phyloP scores from a whole-genome alignment of 1,140 invertebrate genomes.

The Parapsyche elsis region DNA sequence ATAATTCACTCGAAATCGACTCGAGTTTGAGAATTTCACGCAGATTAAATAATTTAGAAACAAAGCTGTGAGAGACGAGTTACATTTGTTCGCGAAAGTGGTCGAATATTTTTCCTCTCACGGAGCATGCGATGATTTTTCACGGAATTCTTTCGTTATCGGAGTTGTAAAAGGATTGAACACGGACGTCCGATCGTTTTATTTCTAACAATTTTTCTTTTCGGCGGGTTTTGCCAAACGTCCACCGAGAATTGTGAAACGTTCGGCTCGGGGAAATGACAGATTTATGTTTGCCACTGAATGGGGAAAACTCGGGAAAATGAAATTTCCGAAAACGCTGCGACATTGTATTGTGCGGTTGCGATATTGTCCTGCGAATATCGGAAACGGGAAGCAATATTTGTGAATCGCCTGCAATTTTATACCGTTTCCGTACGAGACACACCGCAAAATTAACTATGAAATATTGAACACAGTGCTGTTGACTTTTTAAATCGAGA shows the following conservation, averaged over 20 bases:
- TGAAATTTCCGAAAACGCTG: conserved; percentile 39
- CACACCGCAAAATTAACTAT: neutral
- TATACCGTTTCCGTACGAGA: neutral
- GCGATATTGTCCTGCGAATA: conserved; percentile 5
- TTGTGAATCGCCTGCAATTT: neutral
- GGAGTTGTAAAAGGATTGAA: too few relatives aligned
- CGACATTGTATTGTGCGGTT: conserved; percentile 18
- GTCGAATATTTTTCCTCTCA: too few relatives aligned
- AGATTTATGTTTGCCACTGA: conserved; percentile 46
- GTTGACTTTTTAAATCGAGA: too few relatives aligned
- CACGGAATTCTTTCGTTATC: too few relatives aligned
- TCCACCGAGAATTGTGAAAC: neutral
- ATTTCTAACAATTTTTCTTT: conserved; percentile 5
- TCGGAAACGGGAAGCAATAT: neutral
- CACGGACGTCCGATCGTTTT: neutral
- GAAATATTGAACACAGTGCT: too few relatives aligned
- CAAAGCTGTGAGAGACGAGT: too few relatives aligned
- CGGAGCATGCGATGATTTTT: too few relatives aligned
- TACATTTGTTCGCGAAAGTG: too few relatives aligned
- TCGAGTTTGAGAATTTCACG: too few relatives aligned
- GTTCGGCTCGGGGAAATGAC: conserved; percentile 36
- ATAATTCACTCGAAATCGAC: too few relatives aligned
- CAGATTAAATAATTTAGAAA: too few relatives aligned
- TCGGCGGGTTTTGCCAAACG: neutral
- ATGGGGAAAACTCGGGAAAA: conserved; percentile 26